A percentile compares a stretch with the other conserved stretches of the same genome.
Evolutionary conservation across 2,797 vertebrate genomes (phyloP).

Genomic region (Sebastes vulpes): DNA sequence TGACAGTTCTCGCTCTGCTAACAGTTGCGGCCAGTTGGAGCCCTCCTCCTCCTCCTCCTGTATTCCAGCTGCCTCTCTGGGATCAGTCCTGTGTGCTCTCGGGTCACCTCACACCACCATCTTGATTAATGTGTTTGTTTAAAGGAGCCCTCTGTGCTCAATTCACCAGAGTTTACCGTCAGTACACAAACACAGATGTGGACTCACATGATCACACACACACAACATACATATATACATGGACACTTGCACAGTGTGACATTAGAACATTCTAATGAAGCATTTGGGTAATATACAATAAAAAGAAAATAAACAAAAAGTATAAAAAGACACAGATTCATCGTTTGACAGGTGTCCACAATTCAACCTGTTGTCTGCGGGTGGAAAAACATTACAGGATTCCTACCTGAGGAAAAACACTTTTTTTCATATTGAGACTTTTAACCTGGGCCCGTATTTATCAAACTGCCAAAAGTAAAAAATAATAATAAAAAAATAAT

Average conservation of each 20-base stretch:
- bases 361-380: background rate
- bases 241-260: background rate
- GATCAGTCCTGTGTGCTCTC: conserved; percentile 8
- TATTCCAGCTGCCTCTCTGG: background rate
- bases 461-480: background rate
- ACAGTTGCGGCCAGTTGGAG: background rate
- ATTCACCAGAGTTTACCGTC: conserved; percentile 40
- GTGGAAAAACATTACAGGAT: background rate
- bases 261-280: background rate
- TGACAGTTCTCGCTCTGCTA: background rate
- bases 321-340: background rate
- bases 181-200: conserved; percentile 53
- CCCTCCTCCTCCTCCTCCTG: background rate
- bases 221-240: background rate
- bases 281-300: background rate
- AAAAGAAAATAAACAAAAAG: background rate
- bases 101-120: conserved; percentile 28
- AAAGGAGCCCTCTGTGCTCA: conserved; percentile 50
- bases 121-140: conserved; percentile 74
- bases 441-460: background rate
- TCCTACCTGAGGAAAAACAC: background rate
- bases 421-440: background rate
- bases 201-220: background rate
- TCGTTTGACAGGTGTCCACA: background rate
- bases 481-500: background rate